Evolutionary conservation across 2,888 invertebrate species (phyloP), one percentile per base, ranked within the genome.

Genomic region (Cataglyphis cursor): DNA sequence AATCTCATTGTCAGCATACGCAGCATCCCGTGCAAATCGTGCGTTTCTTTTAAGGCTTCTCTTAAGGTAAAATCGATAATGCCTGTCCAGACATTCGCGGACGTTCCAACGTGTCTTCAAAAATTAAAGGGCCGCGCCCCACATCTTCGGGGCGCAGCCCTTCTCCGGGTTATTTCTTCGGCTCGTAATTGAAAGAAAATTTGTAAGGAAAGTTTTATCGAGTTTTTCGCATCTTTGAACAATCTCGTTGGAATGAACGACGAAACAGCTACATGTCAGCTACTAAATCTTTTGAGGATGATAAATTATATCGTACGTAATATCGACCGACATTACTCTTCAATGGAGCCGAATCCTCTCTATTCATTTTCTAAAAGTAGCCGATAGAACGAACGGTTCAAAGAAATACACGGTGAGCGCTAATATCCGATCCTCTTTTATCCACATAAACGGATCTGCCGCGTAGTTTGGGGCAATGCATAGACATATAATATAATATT

Each of bases 31-130:
- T 24, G n/a, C 38, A 41, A 51, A 59, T 62, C 76, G 51, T 38
- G 35, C 54, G 21, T 48, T 66, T 57, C 38, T 12, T 48, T 48
- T 48, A 51, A 51, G n/a, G 51, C 51, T 85, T 85, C 86, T 78
- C 72, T 61, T 31, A 61, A 74, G 75, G 73, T 61, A 84, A 89
- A 87, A 90, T 90, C 90, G 82, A 90, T 90, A 90, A 87, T 66
- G 78, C 72, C 78, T 68, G 73, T 82, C 84, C 68, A 83, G 83
- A 88, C 87, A 83, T 86, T 85, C 85, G 82, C 82, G 76, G 84
- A 89, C 73, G 59, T 81, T 86, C 82, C 78, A 57, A 74, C 78
- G 83, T 21, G 61, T 48, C 70, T 62, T 76, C 72, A 82, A 88
- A 88, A 78, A 87, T 85, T 82, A 85, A 85, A 70, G 44, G 70